Evolutionary conservation across 2,888 invertebrate species (phyloP).

Genomic region (Pecten maximus): DNA sequence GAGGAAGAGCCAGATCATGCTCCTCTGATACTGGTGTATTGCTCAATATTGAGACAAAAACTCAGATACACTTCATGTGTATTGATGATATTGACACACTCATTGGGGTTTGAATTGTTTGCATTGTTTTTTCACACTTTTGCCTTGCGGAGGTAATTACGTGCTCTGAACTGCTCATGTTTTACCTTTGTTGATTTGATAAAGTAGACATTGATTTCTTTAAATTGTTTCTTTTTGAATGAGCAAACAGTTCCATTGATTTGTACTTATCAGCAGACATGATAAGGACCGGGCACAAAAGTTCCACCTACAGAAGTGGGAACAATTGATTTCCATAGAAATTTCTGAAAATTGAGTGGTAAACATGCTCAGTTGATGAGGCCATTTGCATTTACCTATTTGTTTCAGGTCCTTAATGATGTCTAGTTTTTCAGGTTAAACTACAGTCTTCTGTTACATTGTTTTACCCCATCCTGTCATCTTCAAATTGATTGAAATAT

Average conservation of each 20-base stretch:
- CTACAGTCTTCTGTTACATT: not conserved
- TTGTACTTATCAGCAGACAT: constrained; percentile 12
- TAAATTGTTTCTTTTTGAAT: constrained; percentile 8
- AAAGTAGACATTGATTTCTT: constrained; percentile 22
- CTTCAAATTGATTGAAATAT: too few species aligned
- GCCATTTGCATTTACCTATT: not conserved
- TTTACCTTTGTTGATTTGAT: constrained; percentile 27
- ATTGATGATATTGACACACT: not conserved
- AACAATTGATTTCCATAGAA: constrained; percentile 2
- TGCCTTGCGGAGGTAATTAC: not conserved
- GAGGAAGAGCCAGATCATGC: not conserved
- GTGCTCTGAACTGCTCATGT: not conserved
- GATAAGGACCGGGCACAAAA: not conserved
- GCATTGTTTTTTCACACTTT: constrained; percentile 13
- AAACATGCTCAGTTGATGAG: not conserved
- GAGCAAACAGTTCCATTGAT: not conserved
- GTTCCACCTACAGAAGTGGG: not conserved
- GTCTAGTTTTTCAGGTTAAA: not conserved
- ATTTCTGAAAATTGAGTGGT: not conserved
- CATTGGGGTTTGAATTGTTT: not conserved
- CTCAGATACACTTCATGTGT: not conserved
- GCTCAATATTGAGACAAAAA: not conserved
- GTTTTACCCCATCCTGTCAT: too few species aligned
- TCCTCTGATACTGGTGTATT: not conserved
- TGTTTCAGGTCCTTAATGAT: not conserved